A percentile compares a stretch with the other conserved stretches of the same genome.
Conservation (phyloP, 1,140 invertebrate species). For the Calephelis virginiensis region DNA sequence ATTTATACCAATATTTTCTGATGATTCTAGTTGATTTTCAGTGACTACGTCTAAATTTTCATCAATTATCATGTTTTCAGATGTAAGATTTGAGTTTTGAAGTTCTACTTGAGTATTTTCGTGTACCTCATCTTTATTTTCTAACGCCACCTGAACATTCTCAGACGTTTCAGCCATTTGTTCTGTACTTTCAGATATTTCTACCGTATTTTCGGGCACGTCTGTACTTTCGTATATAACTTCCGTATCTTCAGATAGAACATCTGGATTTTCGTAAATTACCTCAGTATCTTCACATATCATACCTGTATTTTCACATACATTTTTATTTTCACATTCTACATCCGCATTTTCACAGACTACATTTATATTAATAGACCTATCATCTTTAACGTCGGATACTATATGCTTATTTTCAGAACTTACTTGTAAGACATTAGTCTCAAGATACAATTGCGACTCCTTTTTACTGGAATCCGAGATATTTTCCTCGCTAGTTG, state of each 20-base stretch:
- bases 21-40: neutral
- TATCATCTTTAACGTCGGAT: too few species aligned
- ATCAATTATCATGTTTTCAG: constrained; percentile 18
- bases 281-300: constrained; percentile 26
- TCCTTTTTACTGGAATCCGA: neutral
- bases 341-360: too few species aligned
- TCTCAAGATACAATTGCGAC: neutral
- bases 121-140: neutral
- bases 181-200: neutral
- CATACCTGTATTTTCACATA: neutral
- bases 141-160: neutral
- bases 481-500: neutral
- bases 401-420: neutral
- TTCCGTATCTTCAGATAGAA: neutral
- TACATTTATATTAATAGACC: too few species aligned
- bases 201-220: neutral
- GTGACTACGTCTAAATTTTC: neutral
- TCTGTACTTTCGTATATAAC: neutral
- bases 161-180: neutral
- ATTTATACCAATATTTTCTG: neutral
- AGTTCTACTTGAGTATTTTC: constrained; percentile 6
- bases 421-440: neutral
- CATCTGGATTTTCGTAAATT: neutral
- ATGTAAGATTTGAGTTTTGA: constrained; percentile 5
- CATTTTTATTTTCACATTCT: neutral